Conservation (phyloP, 2,797 vertebrate genomes). For the Notoglanidium macrostoma region DNA sequence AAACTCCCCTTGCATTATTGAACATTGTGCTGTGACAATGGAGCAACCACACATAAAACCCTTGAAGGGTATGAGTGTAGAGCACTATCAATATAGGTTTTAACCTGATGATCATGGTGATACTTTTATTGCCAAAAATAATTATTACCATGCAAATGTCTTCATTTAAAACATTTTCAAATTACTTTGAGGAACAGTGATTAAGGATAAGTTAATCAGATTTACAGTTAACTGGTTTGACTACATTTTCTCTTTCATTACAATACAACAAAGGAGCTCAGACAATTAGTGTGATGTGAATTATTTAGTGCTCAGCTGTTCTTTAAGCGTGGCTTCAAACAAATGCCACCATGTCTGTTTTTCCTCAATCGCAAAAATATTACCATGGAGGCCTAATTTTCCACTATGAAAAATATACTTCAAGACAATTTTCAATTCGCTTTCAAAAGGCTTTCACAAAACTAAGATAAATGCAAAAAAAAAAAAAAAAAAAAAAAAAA, state of each 20-base stretch:
- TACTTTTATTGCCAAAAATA: not conserved
- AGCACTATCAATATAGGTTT: not conserved
- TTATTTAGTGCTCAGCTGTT: constrained; percentile 12
- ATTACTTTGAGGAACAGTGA: not conserved
- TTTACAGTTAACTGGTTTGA: not conserved
- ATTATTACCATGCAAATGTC: not conserved
- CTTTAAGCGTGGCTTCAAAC: constrained; percentile 32
- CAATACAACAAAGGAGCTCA: constrained; percentile 47
- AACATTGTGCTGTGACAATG: not conserved
- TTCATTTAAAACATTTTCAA: not conserved
- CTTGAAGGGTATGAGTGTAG: not conserved
- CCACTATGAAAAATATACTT: not conserved
- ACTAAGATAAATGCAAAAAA: not conserved
- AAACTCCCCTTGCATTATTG: constrained; percentile 39
- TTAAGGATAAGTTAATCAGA: not conserved
- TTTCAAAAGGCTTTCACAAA: constrained; percentile 10
- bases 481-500: too few relatives aligned
- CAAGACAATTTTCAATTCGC: not conserved
- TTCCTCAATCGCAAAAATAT: not conserved
- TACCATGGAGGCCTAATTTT: not conserved
- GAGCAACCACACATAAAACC: constrained; percentile 14
- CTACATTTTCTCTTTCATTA: constrained; percentile 27
- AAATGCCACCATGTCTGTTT: constrained; percentile 12
- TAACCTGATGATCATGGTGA: not conserved
- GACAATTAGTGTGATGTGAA: constrained; percentile 54